Evolutionary conservation across 2,888 invertebrate species (phyloP).

Genomic region (Tanypteryx hageni): DNA sequence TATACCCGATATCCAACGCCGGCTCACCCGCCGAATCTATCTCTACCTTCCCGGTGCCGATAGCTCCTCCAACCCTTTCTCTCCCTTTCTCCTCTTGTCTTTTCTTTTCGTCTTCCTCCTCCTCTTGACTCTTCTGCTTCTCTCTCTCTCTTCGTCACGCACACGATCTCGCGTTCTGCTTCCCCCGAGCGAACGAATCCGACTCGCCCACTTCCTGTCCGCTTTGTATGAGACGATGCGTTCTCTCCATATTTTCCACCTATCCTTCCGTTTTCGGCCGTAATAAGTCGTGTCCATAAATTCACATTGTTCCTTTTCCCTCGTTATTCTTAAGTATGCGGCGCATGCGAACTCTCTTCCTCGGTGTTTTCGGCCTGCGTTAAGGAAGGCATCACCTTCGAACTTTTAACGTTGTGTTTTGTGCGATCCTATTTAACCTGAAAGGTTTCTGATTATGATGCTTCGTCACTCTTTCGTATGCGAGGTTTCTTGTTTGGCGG

Average conservation of each 20-base stretch:
- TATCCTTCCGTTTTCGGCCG: not conserved
- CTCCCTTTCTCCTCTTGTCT: not conserved
- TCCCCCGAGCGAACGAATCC: not conserved
- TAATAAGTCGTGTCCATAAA: constrained; percentile 23
- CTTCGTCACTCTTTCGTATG: not conserved
- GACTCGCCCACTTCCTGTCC: not conserved
- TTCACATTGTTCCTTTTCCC: constrained; percentile 25
- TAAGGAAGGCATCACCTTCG: not conserved
- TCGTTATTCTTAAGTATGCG: not conserved
- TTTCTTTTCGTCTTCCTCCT: not conserved
- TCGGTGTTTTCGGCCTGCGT: not conserved
- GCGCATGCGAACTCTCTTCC: not conserved
- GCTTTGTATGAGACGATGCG: not conserved
- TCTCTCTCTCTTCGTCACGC: not conserved
- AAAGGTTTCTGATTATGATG: not conserved
- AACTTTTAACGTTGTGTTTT: not conserved
- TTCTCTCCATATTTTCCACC: not conserved
- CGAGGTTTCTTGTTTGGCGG: not conserved
- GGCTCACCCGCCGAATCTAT: constrained; percentile 7
- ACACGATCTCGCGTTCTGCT: not conserved
- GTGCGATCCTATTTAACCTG: not conserved
- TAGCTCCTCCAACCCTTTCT: not conserved
- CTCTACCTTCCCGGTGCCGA: not conserved
- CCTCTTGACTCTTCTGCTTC: not conserved
- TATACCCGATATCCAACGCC: not conserved